Conservation (phyloP, 1,140 invertebrate genomes). For the Atta texana region DNA sequence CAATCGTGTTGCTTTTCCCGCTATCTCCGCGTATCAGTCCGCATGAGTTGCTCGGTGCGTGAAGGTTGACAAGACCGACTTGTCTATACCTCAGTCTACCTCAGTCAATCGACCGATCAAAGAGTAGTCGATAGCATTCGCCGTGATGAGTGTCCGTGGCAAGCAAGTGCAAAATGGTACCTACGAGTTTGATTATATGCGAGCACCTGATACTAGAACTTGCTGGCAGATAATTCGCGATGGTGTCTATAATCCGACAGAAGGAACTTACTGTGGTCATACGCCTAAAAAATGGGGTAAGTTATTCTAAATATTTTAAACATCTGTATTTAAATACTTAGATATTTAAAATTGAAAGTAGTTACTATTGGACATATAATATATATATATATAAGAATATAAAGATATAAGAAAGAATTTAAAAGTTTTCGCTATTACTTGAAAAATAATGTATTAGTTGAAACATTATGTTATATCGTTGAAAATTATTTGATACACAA, state of each 20-base stretch:
- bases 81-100: constrained; percentile 13
- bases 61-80: constrained; percentile 35
- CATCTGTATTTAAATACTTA: background rate
- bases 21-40: constrained; percentile 46
- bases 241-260: constrained; percentile 89
- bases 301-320: background rate
- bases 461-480: no score
- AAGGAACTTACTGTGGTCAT: constrained; percentile 90
- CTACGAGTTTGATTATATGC: constrained; percentile 86
- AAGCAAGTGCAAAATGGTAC: constrained; percentile 80
- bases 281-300: constrained; percentile 91
- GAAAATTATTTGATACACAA: no score
- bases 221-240: constrained; percentile 87
- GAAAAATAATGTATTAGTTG: background rate
- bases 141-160: constrained; percentile 74
- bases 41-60: constrained; percentile 25
- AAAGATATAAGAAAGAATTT: background rate
- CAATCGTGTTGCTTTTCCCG: constrained; percentile 43
- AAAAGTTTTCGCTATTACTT: background rate
- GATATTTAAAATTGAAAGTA: background rate
- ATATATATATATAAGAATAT: no score
- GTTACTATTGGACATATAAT: background rate
- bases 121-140: background rate
- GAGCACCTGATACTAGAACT: constrained; percentile 85
- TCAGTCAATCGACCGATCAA: constrained; percentile 11